Percentiles rank a stretch among this genome's conserved stretches.
These are phyloP conservation scores for Chloroceryle amazona DNA, from an alignment of 2,797 vertebrate species.

Conservation along the genomic window DNA sequence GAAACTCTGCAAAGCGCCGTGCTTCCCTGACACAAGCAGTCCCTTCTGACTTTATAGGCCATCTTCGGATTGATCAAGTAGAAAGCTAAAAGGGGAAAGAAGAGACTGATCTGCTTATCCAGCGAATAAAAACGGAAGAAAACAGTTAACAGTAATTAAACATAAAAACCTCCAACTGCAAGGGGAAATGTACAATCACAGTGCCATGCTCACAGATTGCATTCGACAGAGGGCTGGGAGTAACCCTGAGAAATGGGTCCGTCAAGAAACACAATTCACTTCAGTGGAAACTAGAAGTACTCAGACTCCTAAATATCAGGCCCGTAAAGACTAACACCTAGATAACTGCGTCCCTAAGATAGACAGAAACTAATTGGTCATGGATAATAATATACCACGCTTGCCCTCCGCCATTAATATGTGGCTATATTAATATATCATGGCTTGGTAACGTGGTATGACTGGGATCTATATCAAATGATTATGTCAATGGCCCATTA, in stretches of 20 bases:
- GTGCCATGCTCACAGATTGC: not conserved
- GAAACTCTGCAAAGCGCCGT: not conserved
- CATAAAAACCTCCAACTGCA: not conserved
- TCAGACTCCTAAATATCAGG: constrained; percentile 28
- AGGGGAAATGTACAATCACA: not conserved
- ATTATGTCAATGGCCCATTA: constrained; percentile 77
- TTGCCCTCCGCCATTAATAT: constrained; percentile 68
- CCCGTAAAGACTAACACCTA: constrained; percentile 39
- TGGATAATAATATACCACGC: constrained; percentile 71
- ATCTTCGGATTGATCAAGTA: not conserved
- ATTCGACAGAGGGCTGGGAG: not conserved
- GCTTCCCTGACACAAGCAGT: not conserved
- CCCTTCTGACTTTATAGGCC: not conserved
- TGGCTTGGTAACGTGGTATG: constrained; percentile 59
- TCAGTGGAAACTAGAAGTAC: not conserved
- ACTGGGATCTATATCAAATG: constrained; percentile 74
- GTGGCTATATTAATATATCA: constrained; percentile 70
- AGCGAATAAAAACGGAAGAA: not conserved
- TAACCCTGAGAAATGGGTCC: not conserved
- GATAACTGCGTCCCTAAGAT: constrained; percentile 47
- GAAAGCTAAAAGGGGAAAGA: not conserved
- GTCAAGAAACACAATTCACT: constrained; percentile 24
- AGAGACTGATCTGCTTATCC: not conserved
- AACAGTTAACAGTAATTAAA: constrained; percentile 29
- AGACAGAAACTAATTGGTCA: constrained; percentile 75